phyloP scores from a whole-genome alignment of 2,113 vertebrate species.

The Zosterops japonicus region DNA sequence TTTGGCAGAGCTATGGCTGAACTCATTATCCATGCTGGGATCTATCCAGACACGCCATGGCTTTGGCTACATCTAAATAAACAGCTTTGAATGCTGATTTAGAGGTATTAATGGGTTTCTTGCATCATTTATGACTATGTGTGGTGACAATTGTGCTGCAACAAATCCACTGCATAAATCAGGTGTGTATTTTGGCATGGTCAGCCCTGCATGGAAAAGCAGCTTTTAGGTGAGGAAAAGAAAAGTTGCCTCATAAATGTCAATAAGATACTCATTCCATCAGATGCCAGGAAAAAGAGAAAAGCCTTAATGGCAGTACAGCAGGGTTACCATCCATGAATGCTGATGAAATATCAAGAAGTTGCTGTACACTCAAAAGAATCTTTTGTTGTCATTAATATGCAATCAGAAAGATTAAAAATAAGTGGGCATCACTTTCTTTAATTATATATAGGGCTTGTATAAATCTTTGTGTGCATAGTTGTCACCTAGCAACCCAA shows the following conservation, averaged over 20 bases:
- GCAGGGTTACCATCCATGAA: background rate
- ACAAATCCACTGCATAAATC: slow-evolving; percentile 56
- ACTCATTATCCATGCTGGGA: slow-evolving; percentile 29
- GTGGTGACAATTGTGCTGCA: slow-evolving; percentile 40
- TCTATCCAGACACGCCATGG: slow-evolving; percentile 32
- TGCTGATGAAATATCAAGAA: background rate
- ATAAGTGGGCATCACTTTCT: background rate
- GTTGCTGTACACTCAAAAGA: background rate
- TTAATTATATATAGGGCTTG: background rate
- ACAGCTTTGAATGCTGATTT: slow-evolving; percentile 31
- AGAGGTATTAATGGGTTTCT: slow-evolving; percentile 57
- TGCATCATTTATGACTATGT: slow-evolving; percentile 62
- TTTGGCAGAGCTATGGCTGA: slow-evolving; percentile 35
- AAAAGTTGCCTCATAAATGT: slow-evolving; percentile 49
- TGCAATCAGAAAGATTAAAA: background rate
- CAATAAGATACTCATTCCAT: background rate
- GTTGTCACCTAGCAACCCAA: background rate
- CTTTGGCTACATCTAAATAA: slow-evolving; percentile 66
- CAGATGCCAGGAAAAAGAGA: slow-evolving; percentile 12
- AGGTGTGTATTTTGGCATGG: slow-evolving; percentile 50
- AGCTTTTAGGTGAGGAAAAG: slow-evolving; percentile 31
- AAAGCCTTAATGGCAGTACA: background rate
- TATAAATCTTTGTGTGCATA: background rate
- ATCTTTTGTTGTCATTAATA: background rate
- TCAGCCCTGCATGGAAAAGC: background rate